Evolutionary conservation across 2,888 invertebrate species (phyloP).

Genomic region (Zele albiditarsus): DNA sequence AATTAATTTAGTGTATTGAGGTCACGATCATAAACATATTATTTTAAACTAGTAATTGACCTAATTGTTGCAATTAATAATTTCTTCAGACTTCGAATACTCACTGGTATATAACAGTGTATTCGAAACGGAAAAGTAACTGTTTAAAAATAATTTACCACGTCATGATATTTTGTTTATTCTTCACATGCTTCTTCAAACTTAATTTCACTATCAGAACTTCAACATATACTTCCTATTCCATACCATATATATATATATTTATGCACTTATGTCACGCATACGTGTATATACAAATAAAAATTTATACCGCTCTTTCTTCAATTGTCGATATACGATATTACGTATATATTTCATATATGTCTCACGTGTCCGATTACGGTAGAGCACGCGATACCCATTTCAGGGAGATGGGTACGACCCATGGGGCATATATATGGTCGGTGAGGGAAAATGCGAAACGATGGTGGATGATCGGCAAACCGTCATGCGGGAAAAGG

Average conservation of each 20-base stretch:
- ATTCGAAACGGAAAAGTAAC: too few species aligned
- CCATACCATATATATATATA: background rate
- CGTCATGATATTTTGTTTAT: too few species aligned
- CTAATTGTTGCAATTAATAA: too few species aligned
- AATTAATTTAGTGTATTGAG: too few species aligned
- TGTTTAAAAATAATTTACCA: too few species aligned
- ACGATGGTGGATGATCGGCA: constrained; percentile 8
- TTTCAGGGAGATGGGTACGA: background rate
- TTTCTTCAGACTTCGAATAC: too few species aligned
- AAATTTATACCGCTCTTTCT: background rate
- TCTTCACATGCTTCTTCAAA: too few species aligned
- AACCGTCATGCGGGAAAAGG: constrained; percentile 4
- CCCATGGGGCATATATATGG: constrained; percentile 11
- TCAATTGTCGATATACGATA: background rate
- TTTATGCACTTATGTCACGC: background rate
- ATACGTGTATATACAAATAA: background rate
- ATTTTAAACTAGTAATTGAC: too few species aligned
- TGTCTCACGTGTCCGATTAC: constrained; percentile 11
- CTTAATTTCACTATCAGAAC: too few species aligned
- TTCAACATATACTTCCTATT: too few species aligned
- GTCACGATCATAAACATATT: too few species aligned
- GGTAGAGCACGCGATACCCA: constrained; percentile 9
- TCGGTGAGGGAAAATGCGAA: constrained; percentile 5
- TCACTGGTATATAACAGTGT: too few species aligned
- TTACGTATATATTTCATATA: background rate